Conservation (phyloP, 2,113 vertebrate genomes). For the Eretmochelys imbricata region DNA sequence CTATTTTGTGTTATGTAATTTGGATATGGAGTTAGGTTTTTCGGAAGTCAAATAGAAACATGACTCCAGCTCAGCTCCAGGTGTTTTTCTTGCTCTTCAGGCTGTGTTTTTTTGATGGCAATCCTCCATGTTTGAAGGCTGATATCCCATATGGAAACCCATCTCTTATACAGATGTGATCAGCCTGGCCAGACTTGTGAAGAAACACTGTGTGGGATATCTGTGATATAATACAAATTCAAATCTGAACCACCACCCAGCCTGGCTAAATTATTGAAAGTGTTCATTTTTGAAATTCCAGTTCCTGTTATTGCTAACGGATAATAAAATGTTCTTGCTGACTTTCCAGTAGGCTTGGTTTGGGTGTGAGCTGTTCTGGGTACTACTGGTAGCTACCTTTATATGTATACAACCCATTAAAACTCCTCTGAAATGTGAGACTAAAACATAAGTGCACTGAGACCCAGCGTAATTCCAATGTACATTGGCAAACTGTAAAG, state of each 20-base stretch:
- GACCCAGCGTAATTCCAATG: background rate
- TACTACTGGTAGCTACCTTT: background rate
- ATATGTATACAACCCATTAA: background rate
- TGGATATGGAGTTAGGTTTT: background rate
- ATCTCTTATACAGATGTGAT: background rate
- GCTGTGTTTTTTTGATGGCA: background rate
- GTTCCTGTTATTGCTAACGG: background rate
- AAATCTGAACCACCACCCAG: background rate
- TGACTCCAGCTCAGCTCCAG: background rate
- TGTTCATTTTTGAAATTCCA: background rate
- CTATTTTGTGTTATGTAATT: constrained; percentile 28
- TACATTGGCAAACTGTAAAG: background rate
- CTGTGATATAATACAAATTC: background rate
- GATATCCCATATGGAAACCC: background rate
- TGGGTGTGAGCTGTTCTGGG: background rate
- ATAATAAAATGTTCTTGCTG: background rate
- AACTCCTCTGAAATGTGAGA: background rate
- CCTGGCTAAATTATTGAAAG: background rate
- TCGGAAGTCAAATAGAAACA: constrained; percentile 5
- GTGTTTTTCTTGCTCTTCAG: constrained; percentile 7
- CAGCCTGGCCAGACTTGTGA: background rate
- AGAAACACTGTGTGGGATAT: background rate
- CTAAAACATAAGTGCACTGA: background rate
- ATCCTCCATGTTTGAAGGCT: constrained; percentile 25
- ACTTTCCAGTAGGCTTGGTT: constrained; percentile 8